Evolutionary conservation across 2,797 vertebrate genomes (phyloP).

Genomic region (Erethizon dorsatum): DNA sequence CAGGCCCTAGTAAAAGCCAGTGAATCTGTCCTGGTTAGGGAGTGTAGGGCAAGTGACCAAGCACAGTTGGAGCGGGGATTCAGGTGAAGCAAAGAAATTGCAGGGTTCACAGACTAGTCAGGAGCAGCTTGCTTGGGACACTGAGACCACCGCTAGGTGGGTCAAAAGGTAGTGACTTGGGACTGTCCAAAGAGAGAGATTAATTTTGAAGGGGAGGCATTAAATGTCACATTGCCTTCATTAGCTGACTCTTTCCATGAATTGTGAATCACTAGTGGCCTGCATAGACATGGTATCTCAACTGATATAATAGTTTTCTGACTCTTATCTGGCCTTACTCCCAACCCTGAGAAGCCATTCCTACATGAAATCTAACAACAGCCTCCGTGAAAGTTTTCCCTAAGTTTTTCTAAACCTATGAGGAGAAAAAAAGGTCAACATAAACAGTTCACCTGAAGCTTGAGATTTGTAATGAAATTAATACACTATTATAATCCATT

Average conservation of each 20-base stretch:
- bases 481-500: background rate
- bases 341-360: background rate
- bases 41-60: background rate
- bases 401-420: slow-evolving; percentile 3
- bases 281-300: background rate
- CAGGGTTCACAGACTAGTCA: background rate
- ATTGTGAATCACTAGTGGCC: background rate
- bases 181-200: background rate
- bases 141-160: background rate
- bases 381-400: background rate
- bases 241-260: slow-evolving; percentile 16
- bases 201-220: slow-evolving; percentile 16
- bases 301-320: background rate
- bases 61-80: background rate
- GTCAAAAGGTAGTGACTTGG: background rate
- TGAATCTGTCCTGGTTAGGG: background rate
- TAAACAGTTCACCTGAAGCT: background rate
- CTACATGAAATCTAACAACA: background rate
- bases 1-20: background rate
- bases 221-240: background rate
- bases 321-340: background rate
- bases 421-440: background rate
- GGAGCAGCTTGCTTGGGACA: background rate
- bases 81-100: background rate
- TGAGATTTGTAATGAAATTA: slow-evolving; percentile 23